phyloP scores from a whole-genome alignment of 2,888 invertebrate species.

The Lithophane socia region DNA sequence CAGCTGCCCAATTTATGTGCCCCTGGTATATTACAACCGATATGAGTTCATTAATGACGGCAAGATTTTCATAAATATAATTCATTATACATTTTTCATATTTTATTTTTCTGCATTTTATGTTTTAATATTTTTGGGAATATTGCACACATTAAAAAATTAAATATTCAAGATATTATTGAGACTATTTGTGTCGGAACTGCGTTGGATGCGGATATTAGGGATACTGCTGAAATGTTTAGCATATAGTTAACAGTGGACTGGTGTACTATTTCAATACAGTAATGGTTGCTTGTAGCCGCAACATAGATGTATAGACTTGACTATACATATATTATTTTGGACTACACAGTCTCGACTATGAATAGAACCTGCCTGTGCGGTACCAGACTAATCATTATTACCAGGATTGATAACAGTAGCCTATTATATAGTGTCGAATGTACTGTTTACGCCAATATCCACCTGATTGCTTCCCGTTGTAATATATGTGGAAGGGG shows the following conservation, averaged over 20 bases:
- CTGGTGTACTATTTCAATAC: background rate
- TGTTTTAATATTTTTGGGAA: constrained; percentile 5
- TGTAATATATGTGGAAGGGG: too few relatives aligned
- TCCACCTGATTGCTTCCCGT: background rate
- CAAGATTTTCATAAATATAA: constrained; percentile 27
- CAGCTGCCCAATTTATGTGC: constrained; percentile 63
- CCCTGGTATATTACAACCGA: constrained; percentile 53
- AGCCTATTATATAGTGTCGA: constrained; percentile 3
- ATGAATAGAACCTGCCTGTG: constrained; percentile 30
- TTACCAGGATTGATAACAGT: constrained; percentile 15
- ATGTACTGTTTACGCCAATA: constrained; percentile 18
- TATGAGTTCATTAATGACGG: constrained; percentile 49
- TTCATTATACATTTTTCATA: background rate
- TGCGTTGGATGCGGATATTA: background rate
- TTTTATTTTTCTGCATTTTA: background rate
- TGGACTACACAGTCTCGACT: constrained; percentile 10
- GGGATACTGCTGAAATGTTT: background rate
- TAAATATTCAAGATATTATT: background rate
- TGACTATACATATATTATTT: constrained; percentile 8
- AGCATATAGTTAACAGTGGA: background rate
- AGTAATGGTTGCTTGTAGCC: background rate
- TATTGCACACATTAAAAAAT: background rate
- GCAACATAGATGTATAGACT: background rate
- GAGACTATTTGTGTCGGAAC: background rate
- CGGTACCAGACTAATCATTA: constrained; percentile 22